These are phyloP conservation scores for Pantala flavescens DNA, from an alignment of 1,140 invertebrate genomes.

Conservation along the genomic window DNA sequence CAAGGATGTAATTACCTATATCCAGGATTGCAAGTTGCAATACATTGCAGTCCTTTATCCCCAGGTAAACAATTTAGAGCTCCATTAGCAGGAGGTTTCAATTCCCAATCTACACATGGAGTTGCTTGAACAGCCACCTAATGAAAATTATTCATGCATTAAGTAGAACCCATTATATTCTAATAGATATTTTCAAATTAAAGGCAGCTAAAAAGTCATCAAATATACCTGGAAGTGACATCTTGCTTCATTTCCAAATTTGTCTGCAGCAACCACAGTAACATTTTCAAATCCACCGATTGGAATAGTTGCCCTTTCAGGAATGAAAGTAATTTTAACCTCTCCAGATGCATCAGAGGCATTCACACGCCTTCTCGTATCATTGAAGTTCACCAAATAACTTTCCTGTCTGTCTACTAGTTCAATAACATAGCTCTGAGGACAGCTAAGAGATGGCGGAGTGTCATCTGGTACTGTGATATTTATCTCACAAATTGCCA, in stretches of 20 bases:
- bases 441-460: slow-evolving; percentile 85
- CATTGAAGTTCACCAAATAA: slow-evolving; percentile 86
- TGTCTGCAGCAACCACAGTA: slow-evolving; percentile 80
- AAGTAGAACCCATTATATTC: slow-evolving; percentile 11
- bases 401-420: slow-evolving; percentile 80
- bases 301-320: slow-evolving; percentile 74
- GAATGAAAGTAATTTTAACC: slow-evolving; percentile 70
- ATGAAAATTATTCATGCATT: slow-evolving; percentile 23
- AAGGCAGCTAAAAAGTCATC: no score
- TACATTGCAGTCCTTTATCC: slow-evolving; percentile 69
- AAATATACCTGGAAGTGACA: slow-evolving; percentile 82
- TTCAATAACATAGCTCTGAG: slow-evolving; percentile 91
- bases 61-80: slow-evolving; percentile 74
- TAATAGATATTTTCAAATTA: neutral
- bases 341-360: slow-evolving; percentile 82
- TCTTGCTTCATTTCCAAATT: slow-evolving; percentile 76
- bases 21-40: slow-evolving; percentile 83
- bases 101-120: slow-evolving; percentile 87
- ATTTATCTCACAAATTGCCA: slow-evolving; percentile 92
- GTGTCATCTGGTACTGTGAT: slow-evolving; percentile 91
- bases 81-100: slow-evolving; percentile 77
- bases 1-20: slow-evolving; percentile 34
- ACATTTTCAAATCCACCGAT: slow-evolving; percentile 91
- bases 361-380: slow-evolving; percentile 74
- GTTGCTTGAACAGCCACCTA: slow-evolving; percentile 79